Conservation (phyloP, 2,888 invertebrate genomes). For the Syrista parreyssii region DNA sequence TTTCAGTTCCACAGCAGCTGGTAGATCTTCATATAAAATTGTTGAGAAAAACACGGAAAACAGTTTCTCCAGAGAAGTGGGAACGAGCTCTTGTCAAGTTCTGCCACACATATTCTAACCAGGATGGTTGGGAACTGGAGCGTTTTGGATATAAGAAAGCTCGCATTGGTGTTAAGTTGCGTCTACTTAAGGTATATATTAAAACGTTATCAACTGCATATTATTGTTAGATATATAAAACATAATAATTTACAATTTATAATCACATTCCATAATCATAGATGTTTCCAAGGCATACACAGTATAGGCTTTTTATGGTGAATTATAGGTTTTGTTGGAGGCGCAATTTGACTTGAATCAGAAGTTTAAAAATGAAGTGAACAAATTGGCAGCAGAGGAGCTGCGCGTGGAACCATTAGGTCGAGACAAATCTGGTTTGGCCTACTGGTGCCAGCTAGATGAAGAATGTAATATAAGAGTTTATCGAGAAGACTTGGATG, state of each 20-base stretch:
- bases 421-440: conserved; percentile 87
- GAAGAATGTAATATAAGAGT: conserved; percentile 89
- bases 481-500: conserved; percentile 95
- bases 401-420: conserved; percentile 91
- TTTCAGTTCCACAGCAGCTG: conserved; percentile 83
- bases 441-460: conserved; percentile 95
- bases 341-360: conserved; percentile 94
- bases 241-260: conserved; percentile 20
- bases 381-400: conserved; percentile 81
- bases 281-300: conserved; percentile 26
- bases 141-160: conserved; percentile 95
- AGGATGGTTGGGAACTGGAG: conserved; percentile 97
- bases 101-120: conserved; percentile 88
- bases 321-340: conserved; percentile 84
- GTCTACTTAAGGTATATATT: conserved; percentile 83
- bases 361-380: conserved; percentile 91
- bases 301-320: conserved; percentile 40
- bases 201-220: not conserved
- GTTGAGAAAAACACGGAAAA: conserved; percentile 85
- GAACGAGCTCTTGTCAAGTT: conserved; percentile 90
- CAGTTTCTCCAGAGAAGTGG: conserved; percentile 88
- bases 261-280: conserved; percentile 27
- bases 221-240: not conserved
- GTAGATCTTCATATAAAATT: conserved; percentile 90
- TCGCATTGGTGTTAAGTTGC: conserved; percentile 87